Conservation (phyloP, 2,888 invertebrate species). For the Copidosoma aretas region DNA sequence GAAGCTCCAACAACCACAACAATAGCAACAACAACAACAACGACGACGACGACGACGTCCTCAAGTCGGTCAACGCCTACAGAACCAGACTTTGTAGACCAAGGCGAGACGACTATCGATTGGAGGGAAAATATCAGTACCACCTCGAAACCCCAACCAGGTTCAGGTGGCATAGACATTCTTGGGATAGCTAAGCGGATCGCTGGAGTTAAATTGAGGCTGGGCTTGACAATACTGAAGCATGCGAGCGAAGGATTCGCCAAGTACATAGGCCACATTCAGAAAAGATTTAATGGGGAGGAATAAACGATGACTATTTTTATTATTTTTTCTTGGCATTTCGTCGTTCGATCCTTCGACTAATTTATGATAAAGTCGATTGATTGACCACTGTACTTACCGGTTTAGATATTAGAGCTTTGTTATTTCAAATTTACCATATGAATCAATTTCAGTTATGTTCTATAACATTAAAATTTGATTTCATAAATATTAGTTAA, state of each 20-base stretch:
- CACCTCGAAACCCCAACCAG: constrained; percentile 41
- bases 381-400: constrained; percentile 15
- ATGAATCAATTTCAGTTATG: too few relatives aligned
- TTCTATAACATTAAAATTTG: too few relatives aligned
- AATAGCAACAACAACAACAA: constrained; percentile 9
- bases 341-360: constrained; percentile 8
- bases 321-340: neutral
- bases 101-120: constrained; percentile 46
- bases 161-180: constrained; percentile 55
- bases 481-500: too few relatives aligned
- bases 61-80: too few relatives aligned
- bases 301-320: constrained; percentile 1
- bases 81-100: constrained; percentile 39
- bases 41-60: constrained; percentile 20
- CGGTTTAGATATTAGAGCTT: too few relatives aligned
- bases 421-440: neutral
- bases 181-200: constrained; percentile 70
- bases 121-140: constrained; percentile 42
- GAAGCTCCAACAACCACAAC: constrained; percentile 6
- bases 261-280: constrained; percentile 70
- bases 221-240: constrained; percentile 73
- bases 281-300: constrained; percentile 61
- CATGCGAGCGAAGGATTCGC: constrained; percentile 73
- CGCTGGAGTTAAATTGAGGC: constrained; percentile 72
- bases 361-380: constrained; percentile 4